Evolutionary conservation across 2,888 invertebrate genomes (phyloP).

Genomic region (Petrolisthes cinctipes): DNA sequence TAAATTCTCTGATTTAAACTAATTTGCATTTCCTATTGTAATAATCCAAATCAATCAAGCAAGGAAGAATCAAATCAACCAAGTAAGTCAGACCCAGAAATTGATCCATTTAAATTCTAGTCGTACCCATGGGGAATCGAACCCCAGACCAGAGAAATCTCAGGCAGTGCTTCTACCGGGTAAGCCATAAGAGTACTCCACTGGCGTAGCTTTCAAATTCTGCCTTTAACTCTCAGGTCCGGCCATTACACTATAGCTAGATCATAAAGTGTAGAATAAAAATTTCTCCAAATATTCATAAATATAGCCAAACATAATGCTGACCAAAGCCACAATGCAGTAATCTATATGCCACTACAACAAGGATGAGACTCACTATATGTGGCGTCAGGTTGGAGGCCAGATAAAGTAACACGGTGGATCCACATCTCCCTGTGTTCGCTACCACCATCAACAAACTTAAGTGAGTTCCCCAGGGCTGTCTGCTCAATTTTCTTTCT

Average conservation of each 20-base stretch:
- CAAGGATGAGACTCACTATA: conserved; percentile 44
- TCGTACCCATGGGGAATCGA: no score
- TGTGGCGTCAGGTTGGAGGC: conserved; percentile 44
- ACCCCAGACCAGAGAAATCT: no score
- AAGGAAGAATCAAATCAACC: no score
- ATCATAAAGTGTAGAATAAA: not conserved
- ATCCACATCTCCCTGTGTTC: conserved; percentile 79
- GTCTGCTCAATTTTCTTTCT: conserved; percentile 71
- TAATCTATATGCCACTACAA: not conserved
- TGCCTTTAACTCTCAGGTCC: no score
- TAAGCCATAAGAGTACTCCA: no score
- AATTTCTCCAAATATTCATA: not conserved
- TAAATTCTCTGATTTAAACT: no score
- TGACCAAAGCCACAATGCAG: not conserved
- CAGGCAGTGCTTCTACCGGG: no score
- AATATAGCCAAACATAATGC: not conserved
- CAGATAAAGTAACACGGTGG: conserved; percentile 78
- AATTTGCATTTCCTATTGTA: no score
- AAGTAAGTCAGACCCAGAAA: no score
- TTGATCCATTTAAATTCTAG: no score
- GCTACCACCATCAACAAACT: conserved; percentile 83
- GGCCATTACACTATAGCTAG: not conserved
- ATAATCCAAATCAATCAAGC: no score
- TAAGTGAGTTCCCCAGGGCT: conserved; percentile 73
- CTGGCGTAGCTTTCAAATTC: no score